Evolutionary conservation across 2,888 invertebrate species (phyloP), one percentile per base, ranked within the genome.

Genomic region (Archips xylosteana): DNA sequence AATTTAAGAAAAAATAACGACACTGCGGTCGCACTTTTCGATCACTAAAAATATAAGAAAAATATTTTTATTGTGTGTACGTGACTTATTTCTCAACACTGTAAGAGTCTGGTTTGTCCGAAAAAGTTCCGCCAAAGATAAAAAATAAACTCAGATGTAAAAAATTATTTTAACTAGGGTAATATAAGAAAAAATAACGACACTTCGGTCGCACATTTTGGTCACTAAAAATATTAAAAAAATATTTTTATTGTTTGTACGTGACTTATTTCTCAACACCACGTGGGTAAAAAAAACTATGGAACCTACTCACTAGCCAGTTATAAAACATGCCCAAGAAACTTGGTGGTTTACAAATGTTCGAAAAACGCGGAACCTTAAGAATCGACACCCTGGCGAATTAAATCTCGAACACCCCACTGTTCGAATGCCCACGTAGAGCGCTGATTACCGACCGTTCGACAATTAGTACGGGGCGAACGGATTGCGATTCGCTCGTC

Each of bases 401-500:
- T 64, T 70, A 70, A 74, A 74, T 70, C 70, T 70, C 70, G 65
- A 74, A 70, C 42, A 45, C 57, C 13, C 64, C 32, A 64, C 63
- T 59, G 32, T 61, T 54, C 65, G 15, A 68, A 59, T 69, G 32
- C 70, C 64, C 45, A 42, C 34, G 64, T 13, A 49, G 39, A 23
- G 51, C 51, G 63, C 32, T 47, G 69, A 74, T 64, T 69, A 49
- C 54, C 54, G 57, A 42, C 63, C 54, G 36, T 23, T 49, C 51
- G 64, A 65, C 74, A 70, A 74, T 74, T 74, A 74, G 69, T 51
- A n/a, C 36, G 57, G 15, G 51, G 64, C 73, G 68, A 68, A 62
- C 39, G 57, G 47, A 73, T 73, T 59, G 68, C 63, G 49, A 51
- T 62, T 64, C 63, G 13, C 36, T 66, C 39, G 15, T 57, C 67